Evolutionary conservation across 2,888 invertebrate genomes (phyloP).

Genomic region (Caenorhabditis angaria): DNA sequence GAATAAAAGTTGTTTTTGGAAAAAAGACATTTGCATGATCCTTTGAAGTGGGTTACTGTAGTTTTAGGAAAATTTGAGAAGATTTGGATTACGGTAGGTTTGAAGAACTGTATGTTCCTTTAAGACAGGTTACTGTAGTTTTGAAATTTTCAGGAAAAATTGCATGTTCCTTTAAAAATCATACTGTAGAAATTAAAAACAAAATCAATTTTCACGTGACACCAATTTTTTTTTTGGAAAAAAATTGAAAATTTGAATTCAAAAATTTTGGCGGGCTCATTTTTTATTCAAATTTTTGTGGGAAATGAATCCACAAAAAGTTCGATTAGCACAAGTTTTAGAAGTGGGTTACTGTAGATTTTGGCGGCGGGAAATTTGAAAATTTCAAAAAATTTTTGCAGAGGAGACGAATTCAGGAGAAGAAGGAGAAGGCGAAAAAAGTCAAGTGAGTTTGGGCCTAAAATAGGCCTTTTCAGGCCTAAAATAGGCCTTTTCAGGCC

Average conservation of each 20-base stretch:
- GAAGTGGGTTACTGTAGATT: slow-evolving; percentile 3
- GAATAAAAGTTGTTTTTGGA: too few relatives aligned
- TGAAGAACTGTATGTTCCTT: too few relatives aligned
- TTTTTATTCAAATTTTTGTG: neutral
- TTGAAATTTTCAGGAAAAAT: neutral
- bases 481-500: too few relatives aligned
- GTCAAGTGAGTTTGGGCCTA: too few relatives aligned
- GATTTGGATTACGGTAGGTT: too few relatives aligned
- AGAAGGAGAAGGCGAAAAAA: neutral
- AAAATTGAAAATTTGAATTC: neutral
- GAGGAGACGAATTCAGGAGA: neutral
- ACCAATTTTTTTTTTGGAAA: too few relatives aligned
- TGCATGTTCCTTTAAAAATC: neutral
- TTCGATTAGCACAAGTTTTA: slow-evolving; percentile 10
- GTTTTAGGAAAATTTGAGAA: too few relatives aligned
- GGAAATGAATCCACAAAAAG: slow-evolving; percentile 9
- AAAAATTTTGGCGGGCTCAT: neutral
- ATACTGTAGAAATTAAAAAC: neutral
- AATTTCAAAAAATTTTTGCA: slow-evolving; percentile 3
- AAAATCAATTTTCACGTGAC: too few relatives aligned
- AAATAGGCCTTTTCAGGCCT: too few relatives aligned
- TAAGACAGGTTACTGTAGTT: neutral
- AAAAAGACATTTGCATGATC: too few relatives aligned
- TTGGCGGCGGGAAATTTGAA: neutral
- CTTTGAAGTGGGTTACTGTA: too few relatives aligned